Conservation (phyloP, 2,888 invertebrate genomes). For the Drosophila pseudotalamancana region DNA sequence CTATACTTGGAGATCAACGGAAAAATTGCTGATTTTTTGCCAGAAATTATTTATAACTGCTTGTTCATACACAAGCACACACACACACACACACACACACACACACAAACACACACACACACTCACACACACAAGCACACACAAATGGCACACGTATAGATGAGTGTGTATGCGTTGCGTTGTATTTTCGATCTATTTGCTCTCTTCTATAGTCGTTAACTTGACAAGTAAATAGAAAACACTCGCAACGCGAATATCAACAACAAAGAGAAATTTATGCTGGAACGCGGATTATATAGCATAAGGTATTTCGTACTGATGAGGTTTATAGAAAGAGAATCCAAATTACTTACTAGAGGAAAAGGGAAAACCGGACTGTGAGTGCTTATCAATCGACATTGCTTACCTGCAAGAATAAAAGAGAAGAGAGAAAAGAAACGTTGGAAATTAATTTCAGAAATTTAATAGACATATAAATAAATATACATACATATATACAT, state of each 20-base stretch:
- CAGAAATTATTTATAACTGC: slow-evolving; percentile 84
- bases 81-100: slow-evolving; percentile 25
- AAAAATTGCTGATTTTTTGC: slow-evolving; percentile 84
- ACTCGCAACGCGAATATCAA: slow-evolving; percentile 18
- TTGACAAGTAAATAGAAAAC: slow-evolving; percentile 30
- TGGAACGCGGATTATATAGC: slow-evolving; percentile 3
- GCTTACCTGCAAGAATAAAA: slow-evolving; percentile 44
- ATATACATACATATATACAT: slow-evolving; percentile 9
- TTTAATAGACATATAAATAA: slow-evolving; percentile 16
- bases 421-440: slow-evolving; percentile 9
- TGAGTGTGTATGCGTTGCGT: slow-evolving; percentile 23
- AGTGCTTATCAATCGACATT: slow-evolving; percentile 16
- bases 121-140: slow-evolving; percentile 13
- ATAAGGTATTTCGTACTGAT: slow-evolving; percentile 4
- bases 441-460: slow-evolving; percentile 22
- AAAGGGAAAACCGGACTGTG: not conserved
- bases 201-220: slow-evolving; percentile 51
- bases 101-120: slow-evolving; percentile 34
- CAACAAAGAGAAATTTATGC: slow-evolving; percentile 38
- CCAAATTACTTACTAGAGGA: slow-evolving; percentile 40
- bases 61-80: slow-evolving; percentile 58
- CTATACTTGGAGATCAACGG: slow-evolving; percentile 93
- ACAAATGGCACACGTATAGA: too few relatives aligned
- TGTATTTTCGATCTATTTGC: slow-evolving; percentile 64
- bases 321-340: slow-evolving; percentile 2